A percentile compares a stretch with the other conserved stretches of the same genome.
These are phyloP conservation scores for Marisa cornuarietis DNA, from an alignment of 1,140 invertebrate species.

Conservation along the genomic window DNA sequence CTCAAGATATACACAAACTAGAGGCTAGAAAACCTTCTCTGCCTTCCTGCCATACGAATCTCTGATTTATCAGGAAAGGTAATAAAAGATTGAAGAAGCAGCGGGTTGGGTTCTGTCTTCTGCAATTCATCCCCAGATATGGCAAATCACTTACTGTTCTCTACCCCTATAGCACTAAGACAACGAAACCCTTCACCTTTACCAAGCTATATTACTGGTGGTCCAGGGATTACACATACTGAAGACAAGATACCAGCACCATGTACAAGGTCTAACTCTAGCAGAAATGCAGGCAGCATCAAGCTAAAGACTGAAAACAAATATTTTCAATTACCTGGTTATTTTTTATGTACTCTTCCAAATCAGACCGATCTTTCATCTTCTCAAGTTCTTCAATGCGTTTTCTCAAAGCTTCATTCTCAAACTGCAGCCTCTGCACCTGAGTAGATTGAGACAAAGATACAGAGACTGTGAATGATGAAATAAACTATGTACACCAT, in stretches of 20 bases:
- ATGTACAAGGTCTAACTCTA: not conserved
- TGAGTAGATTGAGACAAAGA: conserved; percentile 27
- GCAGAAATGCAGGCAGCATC: not conserved
- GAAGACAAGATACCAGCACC: not conserved
- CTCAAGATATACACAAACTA: too few relatives aligned
- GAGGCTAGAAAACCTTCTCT: too few relatives aligned
- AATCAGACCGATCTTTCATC: conserved; percentile 54
- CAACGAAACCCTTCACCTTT: too few relatives aligned
- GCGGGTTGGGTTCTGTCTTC: not conserved
- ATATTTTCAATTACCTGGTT: conserved; percentile 46
- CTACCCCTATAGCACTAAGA: too few relatives aligned
- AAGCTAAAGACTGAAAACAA: not conserved
- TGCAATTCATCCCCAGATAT: too few relatives aligned
- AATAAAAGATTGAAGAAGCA: not conserved
- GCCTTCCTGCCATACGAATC: too few relatives aligned
- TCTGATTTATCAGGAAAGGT: too few relatives aligned
- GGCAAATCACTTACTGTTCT: too few relatives aligned
- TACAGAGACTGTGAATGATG: not conserved
- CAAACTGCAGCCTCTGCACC: conserved; percentile 77
- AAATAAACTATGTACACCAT: too few relatives aligned
- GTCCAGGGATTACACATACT: not conserved
- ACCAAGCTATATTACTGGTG: too few relatives aligned
- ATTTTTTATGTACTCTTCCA: conserved; percentile 51
- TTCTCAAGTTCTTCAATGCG: conserved; percentile 67
- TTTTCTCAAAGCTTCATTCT: conserved; percentile 76